Conservation (phyloP, 2,888 invertebrate species). For the Mystacides longicornis region DNA sequence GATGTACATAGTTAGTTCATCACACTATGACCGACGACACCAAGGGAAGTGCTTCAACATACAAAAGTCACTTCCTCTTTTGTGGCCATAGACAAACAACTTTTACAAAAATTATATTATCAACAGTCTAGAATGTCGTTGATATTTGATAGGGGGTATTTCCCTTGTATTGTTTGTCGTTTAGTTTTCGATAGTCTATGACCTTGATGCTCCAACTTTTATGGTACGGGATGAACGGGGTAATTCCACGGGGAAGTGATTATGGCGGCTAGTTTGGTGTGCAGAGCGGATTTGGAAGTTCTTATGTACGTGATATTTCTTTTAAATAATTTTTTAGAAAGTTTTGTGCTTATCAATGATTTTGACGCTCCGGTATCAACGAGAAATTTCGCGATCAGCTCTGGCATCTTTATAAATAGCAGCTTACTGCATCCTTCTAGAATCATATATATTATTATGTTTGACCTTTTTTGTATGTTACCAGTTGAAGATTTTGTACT, state of each 20-base stretch:
- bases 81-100: too few species aligned
- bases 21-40: too few species aligned
- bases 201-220: slow-evolving; percentile 31
- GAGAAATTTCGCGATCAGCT: neutral
- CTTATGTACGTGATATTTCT: neutral
- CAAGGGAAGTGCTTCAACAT: too few species aligned
- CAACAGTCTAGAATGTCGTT: slow-evolving; percentile 20
- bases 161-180: slow-evolving; percentile 32
- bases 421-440: neutral
- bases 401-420: neutral
- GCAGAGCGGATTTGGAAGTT: neutral
- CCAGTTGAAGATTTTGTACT: neutral
- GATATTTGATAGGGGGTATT: slow-evolving; percentile 26
- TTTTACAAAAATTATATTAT: too few species aligned
- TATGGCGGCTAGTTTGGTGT: neutral
- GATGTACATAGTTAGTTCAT: too few species aligned
- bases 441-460: neutral
- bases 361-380: neutral
- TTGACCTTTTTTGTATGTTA: neutral
- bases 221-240: neutral
- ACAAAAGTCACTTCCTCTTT: too few species aligned
- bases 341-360: neutral
- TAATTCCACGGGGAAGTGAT: neutral
- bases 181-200: slow-evolving; percentile 33
- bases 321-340: neutral